A percentile compares a stretch with the other conserved stretches of the same genome.
phyloP scores from a whole-genome alignment of 1,140 invertebrate genomes.

The Maconellicoccus hirsutus region DNA sequence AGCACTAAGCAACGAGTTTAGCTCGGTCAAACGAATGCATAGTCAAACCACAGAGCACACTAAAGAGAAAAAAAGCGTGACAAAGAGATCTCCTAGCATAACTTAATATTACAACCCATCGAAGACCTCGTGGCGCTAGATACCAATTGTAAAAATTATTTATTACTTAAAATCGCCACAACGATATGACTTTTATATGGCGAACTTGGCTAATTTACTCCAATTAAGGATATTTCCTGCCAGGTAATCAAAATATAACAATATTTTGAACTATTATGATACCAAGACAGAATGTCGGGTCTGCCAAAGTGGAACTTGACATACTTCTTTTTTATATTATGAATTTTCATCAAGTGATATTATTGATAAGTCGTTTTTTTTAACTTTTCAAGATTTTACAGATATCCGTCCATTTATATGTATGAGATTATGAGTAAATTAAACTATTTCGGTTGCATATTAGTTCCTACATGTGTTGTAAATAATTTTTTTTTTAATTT shows the following conservation, averaged over 20 bases:
- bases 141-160: background rate
- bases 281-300: too few species aligned
- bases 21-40: background rate
- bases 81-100: background rate
- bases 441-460: too few species aligned
- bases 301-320: too few species aligned
- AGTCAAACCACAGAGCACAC: constrained; percentile 2
- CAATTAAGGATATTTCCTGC: background rate
- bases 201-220: background rate
- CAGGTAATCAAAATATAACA: background rate
- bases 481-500: too few species aligned
- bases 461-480: too few species aligned
- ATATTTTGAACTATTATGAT: too few species aligned
- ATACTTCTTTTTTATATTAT: too few species aligned
- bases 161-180: background rate
- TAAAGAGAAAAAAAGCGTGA: background rate
- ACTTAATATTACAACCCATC: background rate
- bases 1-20: background rate
- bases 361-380: too few species aligned
- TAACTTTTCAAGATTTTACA: too few species aligned
- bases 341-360: too few species aligned
- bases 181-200: background rate
- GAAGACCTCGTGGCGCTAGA: background rate
- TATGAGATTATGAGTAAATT: too few species aligned
- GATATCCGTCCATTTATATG: too few species aligned